A percentile compares a stretch with the other conserved stretches of the same genome.
Conservation (phyloP, 2,888 invertebrate genomes). For the Petrolisthes manimaculis region DNA sequence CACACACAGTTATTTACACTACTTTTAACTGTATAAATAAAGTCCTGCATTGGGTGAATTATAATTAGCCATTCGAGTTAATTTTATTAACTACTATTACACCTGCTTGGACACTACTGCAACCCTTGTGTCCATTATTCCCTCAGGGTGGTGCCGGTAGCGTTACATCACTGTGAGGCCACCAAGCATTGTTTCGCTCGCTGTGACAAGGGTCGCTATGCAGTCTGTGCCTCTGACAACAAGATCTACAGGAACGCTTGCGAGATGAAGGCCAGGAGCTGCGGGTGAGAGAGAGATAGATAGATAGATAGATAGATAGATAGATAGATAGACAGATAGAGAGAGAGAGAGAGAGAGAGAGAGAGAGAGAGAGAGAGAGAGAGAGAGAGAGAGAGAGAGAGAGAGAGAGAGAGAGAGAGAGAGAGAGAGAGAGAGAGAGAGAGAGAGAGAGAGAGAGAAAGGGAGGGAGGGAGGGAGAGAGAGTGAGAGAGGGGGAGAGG, state of each 20-base stretch:
- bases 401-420: background rate
- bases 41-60: too few species aligned
- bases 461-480: too few species aligned
- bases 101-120: too few species aligned
- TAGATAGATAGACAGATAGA: constrained; percentile 40
- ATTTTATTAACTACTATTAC: too few species aligned
- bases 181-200: constrained; percentile 81
- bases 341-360: constrained; percentile 2
- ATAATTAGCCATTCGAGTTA: too few species aligned
- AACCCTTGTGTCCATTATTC: background rate
- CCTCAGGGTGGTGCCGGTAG: constrained; percentile 81
- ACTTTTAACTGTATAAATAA: too few species aligned
- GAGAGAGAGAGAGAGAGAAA: background rate
- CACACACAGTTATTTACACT: too few species aligned
- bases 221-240: constrained; percentile 91
- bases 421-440: background rate
- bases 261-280: constrained; percentile 86
- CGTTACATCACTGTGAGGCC: constrained; percentile 85
- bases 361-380: background rate
- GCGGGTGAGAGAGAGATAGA: constrained; percentile 51
- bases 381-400: background rate
- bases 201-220: constrained; percentile 69
- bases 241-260: constrained; percentile 91
- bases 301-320: background rate
- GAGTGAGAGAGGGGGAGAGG: too few species aligned